Base-by-base conservation (phyloP, 92 coral and sea anemone species). In the Heteractis magnifica region DNA sequence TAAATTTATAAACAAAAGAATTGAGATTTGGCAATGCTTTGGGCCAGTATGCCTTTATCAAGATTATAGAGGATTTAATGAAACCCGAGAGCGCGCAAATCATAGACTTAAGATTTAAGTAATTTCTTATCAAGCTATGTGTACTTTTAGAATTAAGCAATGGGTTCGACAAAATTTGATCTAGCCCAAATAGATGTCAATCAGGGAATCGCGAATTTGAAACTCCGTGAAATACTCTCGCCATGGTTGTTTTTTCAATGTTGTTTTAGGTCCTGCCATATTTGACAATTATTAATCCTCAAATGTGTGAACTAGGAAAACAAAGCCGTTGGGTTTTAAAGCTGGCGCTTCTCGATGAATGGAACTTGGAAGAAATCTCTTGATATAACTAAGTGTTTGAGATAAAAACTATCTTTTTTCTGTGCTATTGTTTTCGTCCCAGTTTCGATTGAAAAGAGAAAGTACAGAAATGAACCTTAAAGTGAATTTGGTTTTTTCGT, bases 121-220 rank as follows among this genome's bases (percentile, higher is more conserved):
- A 80, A 80, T 80, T 80, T 68, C 48, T 80, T 80, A 80, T 80
- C 83, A 19, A 15, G n/a, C 21, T 68, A 44, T 80, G 83, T 80
- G 74, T 80, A 80, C 76, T 65, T 65, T 80, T 44, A 65, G 83
- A 60, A 80, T 80, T 80, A 76, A 83, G 51, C 44, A 55, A 73
- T 65, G 73, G 76, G 26, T 20, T 84, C 75, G 21, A 51, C 48
- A 10, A 77, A 84, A 84, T 51, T 76, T 60, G 82, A 84, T 84
- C 87, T 77, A 77, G 65, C 82, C 49, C 56, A 76, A 84, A 84
- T 77, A 65, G 71, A 80, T 80, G 83, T 80, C 83, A 80, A 80
- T 80, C 83, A 68, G 49, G 8, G 49, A 65, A 59, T 59, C 18
- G 72, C 9, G 19, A 18, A 79, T 16, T 50, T 56, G 18, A 52